Conservation (phyloP, 53 echinoderm and acorn worm species). For the Zoroaster sp. region DNA sequence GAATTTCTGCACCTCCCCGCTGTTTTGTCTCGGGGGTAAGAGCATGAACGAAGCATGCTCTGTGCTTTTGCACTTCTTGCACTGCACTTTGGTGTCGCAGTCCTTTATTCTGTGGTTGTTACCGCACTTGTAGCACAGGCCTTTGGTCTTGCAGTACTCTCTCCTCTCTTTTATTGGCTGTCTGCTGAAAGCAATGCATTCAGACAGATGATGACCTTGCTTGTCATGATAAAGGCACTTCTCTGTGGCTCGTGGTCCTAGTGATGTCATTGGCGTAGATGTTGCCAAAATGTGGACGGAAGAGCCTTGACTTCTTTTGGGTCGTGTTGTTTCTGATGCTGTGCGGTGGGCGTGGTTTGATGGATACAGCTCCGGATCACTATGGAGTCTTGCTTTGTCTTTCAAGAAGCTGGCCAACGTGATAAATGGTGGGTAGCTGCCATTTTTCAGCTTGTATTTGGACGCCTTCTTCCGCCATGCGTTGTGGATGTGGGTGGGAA, state of each 20-base stretch:
- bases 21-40: background rate
- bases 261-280: background rate
- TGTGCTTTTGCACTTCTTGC: background rate
- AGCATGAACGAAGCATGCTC: background rate
- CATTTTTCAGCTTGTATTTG: background rate
- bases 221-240: conserved; percentile 1
- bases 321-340: background rate
- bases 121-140: background rate
- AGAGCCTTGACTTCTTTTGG: too few relatives aligned
- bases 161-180: background rate
- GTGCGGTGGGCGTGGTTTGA: background rate
- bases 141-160: background rate
- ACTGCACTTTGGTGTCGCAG: background rate
- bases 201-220: background rate
- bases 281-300: background rate
- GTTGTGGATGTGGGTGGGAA: conserved; percentile 10
- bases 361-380: conserved; percentile 28
- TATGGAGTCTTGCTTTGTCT: background rate
- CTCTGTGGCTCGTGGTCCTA: background rate
- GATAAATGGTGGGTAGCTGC: conserved; percentile 11
- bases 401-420: conserved; percentile 9
- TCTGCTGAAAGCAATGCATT: background rate
- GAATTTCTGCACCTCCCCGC: too few relatives aligned
- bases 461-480: conserved; percentile 12
- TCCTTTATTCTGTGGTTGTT: background rate